Base-by-base conservation (phyloP, 2,113 vertebrate genomes). In the Tiliqua scincoides region DNA sequence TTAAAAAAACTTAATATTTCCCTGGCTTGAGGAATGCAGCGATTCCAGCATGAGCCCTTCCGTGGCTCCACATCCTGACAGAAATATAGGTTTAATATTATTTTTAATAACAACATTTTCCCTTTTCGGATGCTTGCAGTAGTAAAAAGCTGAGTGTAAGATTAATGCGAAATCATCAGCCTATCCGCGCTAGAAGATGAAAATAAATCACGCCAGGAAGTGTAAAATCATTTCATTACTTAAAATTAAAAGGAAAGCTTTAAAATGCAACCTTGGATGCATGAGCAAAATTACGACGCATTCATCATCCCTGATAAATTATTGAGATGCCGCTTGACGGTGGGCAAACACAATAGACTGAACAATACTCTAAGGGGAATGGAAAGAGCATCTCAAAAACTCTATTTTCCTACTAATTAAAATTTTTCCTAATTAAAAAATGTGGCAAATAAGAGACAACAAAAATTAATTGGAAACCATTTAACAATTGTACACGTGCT, bases 141-240 rank as follows among this genome's bases (percentile, higher is more conserved):
- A 88, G 84, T 65, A 88, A 91, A 90, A 90, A 87, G 54, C 3
- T 40, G 86, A 59, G 59, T 3, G 87, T 82, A 82, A n/a, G 88
- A 91, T 72, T 86, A 92, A 90, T 40, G 83, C 54, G 68, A 85
- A 37, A 79, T 89, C 63, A 30, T 73, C 79, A 82, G 80, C 86
- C 71, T 59, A 79, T 70, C 86, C 63, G 1, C 32, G 73, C 71
- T 82, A 88, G 17, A n/a, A 86, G 83, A 83, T 23, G 48, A 57
- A 74, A 43, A 84, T 80, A 89, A 91, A 91, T 88, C 86, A 89
- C 25, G 57, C 86, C 85, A 89, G 75, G 90, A 92, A 88, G 35
- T 82, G 37, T 85, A 62, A 92, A 87, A 59, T 83, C 35, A 70
- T 90, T 85, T 89, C 4, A 70, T 89, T 91, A 87, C 84, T 91